Conservation (phyloP, 2,888 invertebrate species). For the Callosobruchus maculatus region DNA sequence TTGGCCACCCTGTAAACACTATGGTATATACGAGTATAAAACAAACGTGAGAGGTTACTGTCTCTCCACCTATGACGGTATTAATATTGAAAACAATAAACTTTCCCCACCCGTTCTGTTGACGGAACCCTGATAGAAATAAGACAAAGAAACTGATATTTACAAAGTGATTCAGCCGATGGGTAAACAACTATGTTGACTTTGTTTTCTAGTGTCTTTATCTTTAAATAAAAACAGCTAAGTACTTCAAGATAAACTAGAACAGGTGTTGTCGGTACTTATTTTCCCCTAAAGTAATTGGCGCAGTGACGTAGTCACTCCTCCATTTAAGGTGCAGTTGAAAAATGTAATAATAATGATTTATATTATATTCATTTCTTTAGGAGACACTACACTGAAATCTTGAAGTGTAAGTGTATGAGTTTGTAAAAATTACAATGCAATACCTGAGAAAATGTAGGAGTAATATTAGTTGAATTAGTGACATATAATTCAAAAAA, state of each 20-base stretch:
- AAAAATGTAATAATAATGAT: too few relatives aligned
- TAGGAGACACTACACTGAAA: too few relatives aligned
- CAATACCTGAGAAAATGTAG: too few relatives aligned
- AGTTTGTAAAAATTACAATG: too few relatives aligned
- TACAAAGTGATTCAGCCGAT: not conserved
- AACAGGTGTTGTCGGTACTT: conserved; percentile 1
- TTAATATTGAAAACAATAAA: not conserved
- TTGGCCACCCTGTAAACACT: not conserved
- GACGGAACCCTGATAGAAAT: not conserved
- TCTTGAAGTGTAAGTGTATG: too few relatives aligned
- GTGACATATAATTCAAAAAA: too few relatives aligned
- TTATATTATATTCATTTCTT: too few relatives aligned
- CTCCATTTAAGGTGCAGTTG: too few relatives aligned
- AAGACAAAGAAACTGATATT: not conserved
- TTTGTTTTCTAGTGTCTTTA: not conserved
- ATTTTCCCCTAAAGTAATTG: not conserved
- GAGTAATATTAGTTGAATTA: too few relatives aligned
- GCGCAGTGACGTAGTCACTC: not conserved
- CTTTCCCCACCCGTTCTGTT: not conserved
- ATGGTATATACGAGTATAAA: not conserved
- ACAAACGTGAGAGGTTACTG: not conserved
- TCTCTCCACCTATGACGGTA: not conserved
- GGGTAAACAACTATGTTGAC: not conserved
- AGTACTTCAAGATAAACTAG: too few relatives aligned
- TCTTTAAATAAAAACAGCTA: not conserved